Conservation (phyloP, 2,888 invertebrate species). For the Trissonchulus latispiculum region DNA sequence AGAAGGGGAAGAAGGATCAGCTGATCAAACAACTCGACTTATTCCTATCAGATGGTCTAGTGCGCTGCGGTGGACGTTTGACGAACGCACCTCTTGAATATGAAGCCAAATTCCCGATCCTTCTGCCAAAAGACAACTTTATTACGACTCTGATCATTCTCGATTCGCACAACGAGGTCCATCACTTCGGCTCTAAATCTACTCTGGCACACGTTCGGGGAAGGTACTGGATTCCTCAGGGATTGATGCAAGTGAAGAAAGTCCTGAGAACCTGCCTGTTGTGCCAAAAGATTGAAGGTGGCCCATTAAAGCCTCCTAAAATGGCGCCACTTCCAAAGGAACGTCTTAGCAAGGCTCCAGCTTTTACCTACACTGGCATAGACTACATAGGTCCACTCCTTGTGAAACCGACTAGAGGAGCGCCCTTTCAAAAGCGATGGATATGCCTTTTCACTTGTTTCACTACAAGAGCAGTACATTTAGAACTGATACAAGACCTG, state of each 20-base stretch:
- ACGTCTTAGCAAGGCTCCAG: background rate
- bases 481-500: too few species aligned
- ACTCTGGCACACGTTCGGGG: background rate
- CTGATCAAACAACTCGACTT: too few species aligned
- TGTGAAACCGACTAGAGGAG: background rate
- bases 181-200: too few species aligned
- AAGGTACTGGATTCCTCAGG: constrained; percentile 3
- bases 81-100: background rate
- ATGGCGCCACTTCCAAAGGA: background rate
- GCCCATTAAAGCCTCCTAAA: background rate
- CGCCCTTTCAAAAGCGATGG: too few species aligned
- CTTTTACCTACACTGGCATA: background rate
- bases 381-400: background rate
- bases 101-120: too few species aligned
- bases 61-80: too few species aligned
- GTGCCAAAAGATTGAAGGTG: background rate
- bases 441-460: constrained; percentile 5
- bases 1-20: too few species aligned
- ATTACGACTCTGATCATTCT: too few species aligned
- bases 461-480: background rate
- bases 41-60: too few species aligned
- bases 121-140: too few species aligned
- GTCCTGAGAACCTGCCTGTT: background rate
- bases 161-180: too few species aligned
- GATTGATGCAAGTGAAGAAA: background rate